phyloP scores from a whole-genome alignment of 2,888 invertebrate genomes.

The Drosophila greeni region DNA sequence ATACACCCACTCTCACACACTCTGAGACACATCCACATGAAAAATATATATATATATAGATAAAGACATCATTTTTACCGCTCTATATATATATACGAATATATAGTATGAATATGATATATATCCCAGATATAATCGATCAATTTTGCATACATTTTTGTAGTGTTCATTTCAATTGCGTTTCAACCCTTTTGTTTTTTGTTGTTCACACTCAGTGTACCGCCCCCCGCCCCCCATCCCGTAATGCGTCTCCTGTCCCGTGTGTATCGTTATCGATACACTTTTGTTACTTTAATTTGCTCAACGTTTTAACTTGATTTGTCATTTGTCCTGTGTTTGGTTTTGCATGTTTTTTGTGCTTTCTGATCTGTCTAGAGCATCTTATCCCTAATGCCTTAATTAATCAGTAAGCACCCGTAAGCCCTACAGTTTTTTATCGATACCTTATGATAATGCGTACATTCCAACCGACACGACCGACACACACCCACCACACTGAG shows the following conservation, averaged over 20 bases:
- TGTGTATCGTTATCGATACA: slow-evolving; percentile 9
- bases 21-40: slow-evolving; percentile 38
- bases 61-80: slow-evolving; percentile 47
- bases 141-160: slow-evolving; percentile 65
- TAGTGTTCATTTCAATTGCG: slow-evolving; percentile 61
- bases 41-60: slow-evolving; percentile 26
- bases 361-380: slow-evolving; percentile 36
- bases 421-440: slow-evolving; percentile 10
- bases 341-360: slow-evolving; percentile 67
- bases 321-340: slow-evolving; percentile 26
- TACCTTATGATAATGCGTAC: slow-evolving; percentile 20
- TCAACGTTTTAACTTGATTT: slow-evolving; percentile 19
- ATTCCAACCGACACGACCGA: slow-evolving; percentile 29
- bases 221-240: slow-evolving; percentile 6
- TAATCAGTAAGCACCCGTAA: slow-evolving; percentile 14
- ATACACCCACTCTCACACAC: slow-evolving; percentile 27
- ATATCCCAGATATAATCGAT: slow-evolving; percentile 39
- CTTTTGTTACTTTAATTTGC: slow-evolving; percentile 19
- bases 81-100: slow-evolving; percentile 45
- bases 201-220: slow-evolving; percentile 47
- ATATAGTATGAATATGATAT: slow-evolving; percentile 35
- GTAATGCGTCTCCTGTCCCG: slow-evolving; percentile 8
- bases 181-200: slow-evolving; percentile 40
- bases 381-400: slow-evolving; percentile 11
- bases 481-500: slow-evolving; percentile 18